phyloP scores from a whole-genome alignment of 2,113 vertebrate species.

The Melospiza georgiana region DNA sequence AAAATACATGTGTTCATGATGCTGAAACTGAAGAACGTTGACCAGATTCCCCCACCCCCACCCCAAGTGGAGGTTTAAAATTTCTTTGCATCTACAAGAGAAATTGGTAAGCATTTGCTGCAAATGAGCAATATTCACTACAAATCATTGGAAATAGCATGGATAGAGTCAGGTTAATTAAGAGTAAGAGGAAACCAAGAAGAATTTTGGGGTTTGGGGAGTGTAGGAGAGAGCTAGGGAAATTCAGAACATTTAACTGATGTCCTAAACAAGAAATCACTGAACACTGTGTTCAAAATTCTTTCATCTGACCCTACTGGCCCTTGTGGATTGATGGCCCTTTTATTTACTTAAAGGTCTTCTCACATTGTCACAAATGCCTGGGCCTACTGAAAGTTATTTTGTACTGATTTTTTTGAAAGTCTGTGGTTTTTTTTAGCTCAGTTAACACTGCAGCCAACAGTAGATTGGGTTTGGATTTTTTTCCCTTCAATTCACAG shows the following conservation, averaged over 20 bases:
- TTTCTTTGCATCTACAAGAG: background rate
- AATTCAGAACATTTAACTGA: background rate
- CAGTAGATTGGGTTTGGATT: background rate
- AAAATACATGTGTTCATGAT: background rate
- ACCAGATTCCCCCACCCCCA: background rate
- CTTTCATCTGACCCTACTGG: background rate
- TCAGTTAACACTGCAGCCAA: background rate
- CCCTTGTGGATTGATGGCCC: background rate
- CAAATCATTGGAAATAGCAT: background rate
- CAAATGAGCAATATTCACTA: background rate
- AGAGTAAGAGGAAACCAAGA: background rate
- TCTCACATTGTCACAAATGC: background rate
- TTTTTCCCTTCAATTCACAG: background rate
- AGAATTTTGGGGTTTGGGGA: background rate
- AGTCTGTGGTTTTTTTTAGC: background rate
- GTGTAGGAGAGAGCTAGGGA: background rate
- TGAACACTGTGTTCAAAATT: background rate
- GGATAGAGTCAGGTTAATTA: background rate
- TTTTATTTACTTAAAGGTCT: slow-evolving; percentile 34
- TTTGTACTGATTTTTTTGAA: slow-evolving; percentile 27
- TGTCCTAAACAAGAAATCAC: background rate
- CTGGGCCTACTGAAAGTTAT: slow-evolving; percentile 26
- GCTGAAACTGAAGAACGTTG: background rate
- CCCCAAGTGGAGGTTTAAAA: background rate
- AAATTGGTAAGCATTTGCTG: background rate